These are phyloP conservation scores for Dendrolimus pini DNA, from an alignment of 2,888 invertebrate genomes.

Conservation along the genomic window DNA sequence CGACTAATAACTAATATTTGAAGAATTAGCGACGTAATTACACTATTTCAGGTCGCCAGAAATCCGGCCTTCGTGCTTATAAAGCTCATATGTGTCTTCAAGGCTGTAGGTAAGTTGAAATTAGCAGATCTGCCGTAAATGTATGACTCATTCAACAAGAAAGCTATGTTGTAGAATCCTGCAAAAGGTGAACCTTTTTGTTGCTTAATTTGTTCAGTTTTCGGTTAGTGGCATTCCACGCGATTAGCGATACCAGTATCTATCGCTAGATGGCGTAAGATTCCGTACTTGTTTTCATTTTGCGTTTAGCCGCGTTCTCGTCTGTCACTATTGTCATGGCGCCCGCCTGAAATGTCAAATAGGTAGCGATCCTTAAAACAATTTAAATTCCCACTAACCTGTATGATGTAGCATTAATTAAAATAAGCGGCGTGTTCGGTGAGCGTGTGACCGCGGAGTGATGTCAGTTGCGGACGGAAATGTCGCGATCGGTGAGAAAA, in stretches of 20 bases:
- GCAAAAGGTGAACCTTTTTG: too few relatives aligned
- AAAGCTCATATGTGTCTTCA: too few relatives aligned
- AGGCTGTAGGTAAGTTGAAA: too few relatives aligned
- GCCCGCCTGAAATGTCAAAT: slow-evolving; percentile 63
- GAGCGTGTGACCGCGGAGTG: slow-evolving; percentile 54
- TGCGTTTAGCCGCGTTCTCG: slow-evolving; percentile 32
- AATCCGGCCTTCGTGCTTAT: too few relatives aligned
- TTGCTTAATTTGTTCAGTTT: too few relatives aligned
- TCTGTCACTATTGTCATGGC: slow-evolving; percentile 68
- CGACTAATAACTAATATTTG: too few relatives aligned
- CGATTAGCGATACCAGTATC: slow-evolving; percentile 17
- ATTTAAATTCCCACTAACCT: slow-evolving; percentile 55
- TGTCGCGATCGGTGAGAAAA: slow-evolving; percentile 39
- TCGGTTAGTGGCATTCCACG: not conserved
- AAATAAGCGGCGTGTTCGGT: slow-evolving; percentile 49
- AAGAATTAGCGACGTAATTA: too few relatives aligned
- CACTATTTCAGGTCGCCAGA: too few relatives aligned
- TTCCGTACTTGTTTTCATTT: slow-evolving; percentile 50
- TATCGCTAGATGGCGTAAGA: slow-evolving; percentile 34
- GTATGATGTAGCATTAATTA: slow-evolving; percentile 69
- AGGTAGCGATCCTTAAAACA: slow-evolving; percentile 50
- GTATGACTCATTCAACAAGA: too few relatives aligned
- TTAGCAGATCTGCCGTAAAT: too few relatives aligned
- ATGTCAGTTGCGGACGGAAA: slow-evolving; percentile 58
- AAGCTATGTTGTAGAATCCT: too few relatives aligned